Conservation (phyloP, 2,888 invertebrate genomes). For the Bombylius discolor region DNA sequence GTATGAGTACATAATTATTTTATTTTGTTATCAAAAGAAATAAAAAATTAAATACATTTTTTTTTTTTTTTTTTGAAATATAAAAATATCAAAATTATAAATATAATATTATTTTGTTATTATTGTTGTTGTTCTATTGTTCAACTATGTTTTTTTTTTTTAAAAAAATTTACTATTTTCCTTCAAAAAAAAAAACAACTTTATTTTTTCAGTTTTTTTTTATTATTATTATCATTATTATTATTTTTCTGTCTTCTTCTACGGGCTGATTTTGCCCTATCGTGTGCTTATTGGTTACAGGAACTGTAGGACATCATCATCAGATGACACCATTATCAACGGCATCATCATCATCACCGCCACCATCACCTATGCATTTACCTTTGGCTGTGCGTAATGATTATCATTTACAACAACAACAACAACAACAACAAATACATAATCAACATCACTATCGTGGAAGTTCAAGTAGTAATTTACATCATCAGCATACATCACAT, state of each 20-base stretch:
- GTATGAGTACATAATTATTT: too few relatives aligned
- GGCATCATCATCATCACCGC: slow-evolving; percentile 30
- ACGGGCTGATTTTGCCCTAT: slow-evolving; percentile 38
- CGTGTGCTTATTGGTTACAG: slow-evolving; percentile 34
- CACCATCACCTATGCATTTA: slow-evolving; percentile 30
- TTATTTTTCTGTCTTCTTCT: slow-evolving; percentile 20
- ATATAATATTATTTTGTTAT: not conserved
- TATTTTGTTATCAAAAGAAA: too few relatives aligned
- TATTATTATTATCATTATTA: slow-evolving; percentile 18
- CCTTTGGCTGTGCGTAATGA: slow-evolving; percentile 20
- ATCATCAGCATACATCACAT: slow-evolving; percentile 17
- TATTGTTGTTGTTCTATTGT: not conserved
- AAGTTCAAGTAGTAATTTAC: not conserved
- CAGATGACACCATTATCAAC: slow-evolving; percentile 29
- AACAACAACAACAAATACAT: slow-evolving; percentile 7
- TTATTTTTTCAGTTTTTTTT: slow-evolving; percentile 9
- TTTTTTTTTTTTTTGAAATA: not conserved
- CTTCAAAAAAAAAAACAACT: slow-evolving; percentile 7
- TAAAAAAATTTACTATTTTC: not conserved
- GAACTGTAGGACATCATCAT: slow-evolving; percentile 28
- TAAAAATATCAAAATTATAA: not conserved
- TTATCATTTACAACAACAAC: slow-evolving; percentile 1
- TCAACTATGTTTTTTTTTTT: not conserved
- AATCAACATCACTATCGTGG: slow-evolving; percentile 8
- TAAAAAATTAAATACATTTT: not conserved